Base-by-base conservation (phyloP, 2,888 invertebrate genomes). In the Drosophila heteroneura region DNA sequence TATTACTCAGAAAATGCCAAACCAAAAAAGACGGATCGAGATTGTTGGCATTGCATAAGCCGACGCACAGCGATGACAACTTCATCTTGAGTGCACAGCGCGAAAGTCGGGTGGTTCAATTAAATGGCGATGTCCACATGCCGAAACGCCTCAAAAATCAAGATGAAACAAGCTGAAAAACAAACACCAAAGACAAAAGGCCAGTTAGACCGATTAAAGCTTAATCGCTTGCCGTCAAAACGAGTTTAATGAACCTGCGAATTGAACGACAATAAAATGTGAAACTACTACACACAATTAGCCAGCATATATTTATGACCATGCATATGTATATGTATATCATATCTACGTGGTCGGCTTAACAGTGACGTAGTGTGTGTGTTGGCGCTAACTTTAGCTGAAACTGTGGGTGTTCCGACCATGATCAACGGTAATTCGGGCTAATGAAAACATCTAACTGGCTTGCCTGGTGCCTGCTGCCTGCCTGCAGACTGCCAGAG, bases 371-470 rank as follows among this genome's bases (percentile, higher is more conserved):
- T 81, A 54, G 58, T 44, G n/a, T n/a, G n/a, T n/a, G 62, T 44
- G 19, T 14, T 58, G 63, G 64, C 65, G 63, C 47, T 59, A 67
- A 61, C 54, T 54, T 10, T 22, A 62, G n/a, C 33, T 16, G 51
- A 63, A 57, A 65, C 39, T 39, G 85, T 85, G 85, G 85, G 90
- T 89, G 85, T 85, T 85, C 90, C 83, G 67, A 67, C 53, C 71
- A 64, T 67, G 77, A 78, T 70, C 74, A 77, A 64, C 56, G 52
- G 51, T 63, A 67, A 63, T 73, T 39, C 68, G 59, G 71, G 72
- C 74, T 90, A 85, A 90, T 85, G 88, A 88, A 85, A 83, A 90
- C 79, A 83, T 88, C 85, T 87, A 85, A 89, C 82, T 74, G 77
- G 79, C 60, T 79, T 39, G 63, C 66, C 56, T 76, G 77, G 57